Base-by-base conservation (phyloP, 2,888 invertebrate genomes). In the Drosophila infuscata region DNA sequence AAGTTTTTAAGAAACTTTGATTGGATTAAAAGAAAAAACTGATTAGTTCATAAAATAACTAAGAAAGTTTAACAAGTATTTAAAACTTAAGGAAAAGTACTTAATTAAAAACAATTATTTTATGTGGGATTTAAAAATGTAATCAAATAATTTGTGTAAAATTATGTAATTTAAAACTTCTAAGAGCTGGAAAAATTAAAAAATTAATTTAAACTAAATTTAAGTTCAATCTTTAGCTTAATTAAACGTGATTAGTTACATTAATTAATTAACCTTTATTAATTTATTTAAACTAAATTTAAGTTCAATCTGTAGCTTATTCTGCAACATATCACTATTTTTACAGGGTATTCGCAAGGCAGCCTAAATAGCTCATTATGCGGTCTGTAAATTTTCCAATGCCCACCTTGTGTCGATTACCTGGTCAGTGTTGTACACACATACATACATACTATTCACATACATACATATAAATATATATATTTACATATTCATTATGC, bases 401-500 rank as follows among this genome's bases (percentile, higher is more conserved):
- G 62, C 20, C 70, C 81, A 78, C 81, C 77, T 80, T 78, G 77
- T 71, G 58, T 71, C 67, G 71, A 66, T 80, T 76, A 71, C 38
- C 67, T 61, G 66, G 74, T 78, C 74, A 76, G 59, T 59, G 41
- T 43, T 30, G 38, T 9, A 35, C 38, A 17, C 3, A 15, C 9
- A 11, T 33, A 3, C 33, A 11, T 9, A 51, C 72, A 76, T 25
- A 11, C 11, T 33, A 35, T 35, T 35, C 5, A 25, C 25, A 25
- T 25, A 25, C 25, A 25, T 35, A 12, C 4, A 12, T 7, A 4
- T 41, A 38, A 0, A 17, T 38, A 17, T 41, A 41, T 41, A n/a
- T 41, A 46, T 46, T 49, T 30, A 59, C 52, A 38, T 46, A 35
- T 62, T 46, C 67, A 67, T 67, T 64, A 79, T 70, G 79, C 63